Percentiles rank a stretch among this genome's conserved stretches.
Conservation (phyloP, 1,140 invertebrate species). For the Lanistes nyassanus region DNA sequence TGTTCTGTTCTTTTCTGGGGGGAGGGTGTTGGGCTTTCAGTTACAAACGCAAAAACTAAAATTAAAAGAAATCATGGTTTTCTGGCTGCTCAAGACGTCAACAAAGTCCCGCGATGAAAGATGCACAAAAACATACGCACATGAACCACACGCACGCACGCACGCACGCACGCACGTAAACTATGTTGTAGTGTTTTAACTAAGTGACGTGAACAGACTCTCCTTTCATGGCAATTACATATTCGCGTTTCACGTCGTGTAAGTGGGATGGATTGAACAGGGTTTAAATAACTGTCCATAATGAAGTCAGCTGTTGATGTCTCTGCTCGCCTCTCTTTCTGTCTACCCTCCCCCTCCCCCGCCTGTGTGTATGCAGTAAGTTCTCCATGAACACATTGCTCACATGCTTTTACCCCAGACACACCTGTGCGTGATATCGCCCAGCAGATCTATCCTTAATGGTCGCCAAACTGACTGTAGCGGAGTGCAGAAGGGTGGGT, state of each 20-base stretch:
- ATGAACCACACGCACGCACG: not conserved
- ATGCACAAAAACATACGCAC: not conserved
- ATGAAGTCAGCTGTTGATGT: not conserved
- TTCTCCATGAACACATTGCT: not conserved
- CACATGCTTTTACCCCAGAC: not conserved
- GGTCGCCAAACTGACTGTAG: not conserved
- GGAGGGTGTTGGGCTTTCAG: not conserved
- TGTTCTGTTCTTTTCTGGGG: not conserved
- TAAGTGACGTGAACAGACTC: not conserved
- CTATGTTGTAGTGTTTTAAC: not conserved
- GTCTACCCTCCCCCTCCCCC: not conserved
- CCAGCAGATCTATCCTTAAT: not conserved
- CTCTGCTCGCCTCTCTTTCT: slow-evolving; percentile 3
- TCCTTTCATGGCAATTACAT: not conserved
- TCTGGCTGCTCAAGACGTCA: not conserved
- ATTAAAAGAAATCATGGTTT: not conserved
- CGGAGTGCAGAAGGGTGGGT: not conserved
- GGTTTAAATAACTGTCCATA: not conserved
- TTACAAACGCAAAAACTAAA: not conserved
- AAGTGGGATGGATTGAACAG: not conserved
- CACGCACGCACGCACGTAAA: not conserved
- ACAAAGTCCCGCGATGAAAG: not conserved
- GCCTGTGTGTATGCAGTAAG: slow-evolving; percentile 2
- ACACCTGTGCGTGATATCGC: not conserved
- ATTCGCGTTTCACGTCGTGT: not conserved